Evolutionary conservation across 2,888 invertebrate species (phyloP).

Genomic region (Hirtodrosophila trivittata): DNA sequence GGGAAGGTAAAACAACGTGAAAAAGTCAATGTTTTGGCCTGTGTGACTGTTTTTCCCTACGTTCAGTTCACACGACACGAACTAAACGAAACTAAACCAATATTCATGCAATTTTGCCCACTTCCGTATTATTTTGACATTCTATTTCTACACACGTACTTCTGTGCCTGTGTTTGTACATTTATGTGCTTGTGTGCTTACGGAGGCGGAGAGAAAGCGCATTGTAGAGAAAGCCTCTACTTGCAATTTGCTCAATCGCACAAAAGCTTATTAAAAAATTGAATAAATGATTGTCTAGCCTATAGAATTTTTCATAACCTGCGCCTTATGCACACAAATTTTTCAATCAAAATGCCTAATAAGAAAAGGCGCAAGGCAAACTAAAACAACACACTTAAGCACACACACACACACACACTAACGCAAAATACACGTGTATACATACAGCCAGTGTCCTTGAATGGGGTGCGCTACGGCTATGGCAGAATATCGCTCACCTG

Average conservation of each 20-base stretch:
- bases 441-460: slow-evolving; percentile 62
- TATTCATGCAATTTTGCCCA: slow-evolving; percentile 60
- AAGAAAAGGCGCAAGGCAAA: slow-evolving; percentile 46
- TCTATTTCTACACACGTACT: slow-evolving; percentile 46
- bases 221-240: slow-evolving; percentile 64
- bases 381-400: slow-evolving; percentile 20
- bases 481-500: slow-evolving; percentile 67
- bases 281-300: slow-evolving; percentile 14
- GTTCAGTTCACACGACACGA: slow-evolving; percentile 5
- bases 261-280: slow-evolving; percentile 25
- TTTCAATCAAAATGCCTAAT: slow-evolving; percentile 42
- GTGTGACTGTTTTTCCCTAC: slow-evolving; percentile 22
- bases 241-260: slow-evolving; percentile 53
- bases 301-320: slow-evolving; percentile 42
- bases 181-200: slow-evolving; percentile 17
- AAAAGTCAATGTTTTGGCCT: slow-evolving; percentile 66
- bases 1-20: slow-evolving; percentile 27
- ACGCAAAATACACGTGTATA: too few relatives aligned
- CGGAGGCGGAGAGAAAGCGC: slow-evolving; percentile 64
- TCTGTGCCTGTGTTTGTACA: slow-evolving; percentile 4
- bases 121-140: slow-evolving; percentile 66
- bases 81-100: slow-evolving; percentile 34
- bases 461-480: slow-evolving; percentile 14
- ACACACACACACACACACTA: slow-evolving; percentile 14
- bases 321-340: slow-evolving; percentile 27